Base-by-base conservation (phyloP, 2,888 invertebrate genomes). In the Pecten maximus region DNA sequence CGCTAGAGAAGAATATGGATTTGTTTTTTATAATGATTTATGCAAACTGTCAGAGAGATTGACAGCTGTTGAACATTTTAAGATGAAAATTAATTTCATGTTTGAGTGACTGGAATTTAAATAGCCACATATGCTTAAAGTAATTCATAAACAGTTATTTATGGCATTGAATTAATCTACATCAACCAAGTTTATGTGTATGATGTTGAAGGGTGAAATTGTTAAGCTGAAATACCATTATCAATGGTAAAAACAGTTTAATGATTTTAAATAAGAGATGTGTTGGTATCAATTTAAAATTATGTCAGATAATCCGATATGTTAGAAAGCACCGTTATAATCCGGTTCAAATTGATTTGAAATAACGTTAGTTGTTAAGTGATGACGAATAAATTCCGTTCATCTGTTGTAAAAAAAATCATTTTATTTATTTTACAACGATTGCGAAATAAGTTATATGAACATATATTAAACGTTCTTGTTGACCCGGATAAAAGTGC, bases 21-120 rank as follows among this genome's bases (percentile, higher is more conserved):
- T 74, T 35, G 28, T 28, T 74, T 35, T 74, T 74, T 50, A 8
- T 12, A 74, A 74, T 74, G 74, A 74, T 74, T 74, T 74, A 74
- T 74, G 28, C 23, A 1, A 12, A 28, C 74, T 74, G 74, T 74
- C 74, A 74, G 35, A 74, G 35, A 74, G 74, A 74, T 74, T 74
- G 74, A 74, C 74, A 74, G 74, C 8, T 10, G 74, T 35, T 74
- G 35, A 23, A 74, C 28, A 74, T 74, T 35, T 74, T 2, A 35
- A 74, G 74, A 74, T 74, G 74, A 74, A 74, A 74, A 74, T 74
- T 74, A 74, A 74, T 74, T 74, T 74, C 74, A 28, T 74, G 74
- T 74, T 74, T 35, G 8, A 74, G 35, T 74, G 74, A 74, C 74
- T 74, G 74, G 74, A 74, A 74, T 74, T 74, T 74, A 35, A 74